A percentile compares a stretch with the other conserved stretches of the same genome.
These are phyloP conservation scores for Stegastes partitus DNA, from an alignment of 2,113 vertebrate genomes.

Conservation along the genomic window DNA sequence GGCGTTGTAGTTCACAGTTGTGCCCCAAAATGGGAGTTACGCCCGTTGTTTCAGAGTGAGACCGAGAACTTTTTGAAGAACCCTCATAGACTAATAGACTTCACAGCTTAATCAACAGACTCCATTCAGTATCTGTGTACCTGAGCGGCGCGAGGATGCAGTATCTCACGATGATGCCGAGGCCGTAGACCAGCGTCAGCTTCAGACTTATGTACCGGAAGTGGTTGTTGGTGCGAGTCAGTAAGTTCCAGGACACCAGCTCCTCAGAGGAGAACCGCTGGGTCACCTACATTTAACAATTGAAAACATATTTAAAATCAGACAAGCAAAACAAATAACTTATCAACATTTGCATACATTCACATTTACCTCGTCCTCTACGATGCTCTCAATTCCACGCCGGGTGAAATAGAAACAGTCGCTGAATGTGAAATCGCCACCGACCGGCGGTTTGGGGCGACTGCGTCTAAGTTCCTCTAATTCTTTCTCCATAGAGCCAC, in stretches of 20 bases:
- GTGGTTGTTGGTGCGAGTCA: slow-evolving; percentile 94
- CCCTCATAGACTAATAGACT: background rate
- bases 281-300: slow-evolving; percentile 84
- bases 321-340: background rate
- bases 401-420: slow-evolving; percentile 95
- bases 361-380: slow-evolving; percentile 90
- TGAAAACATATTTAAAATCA: background rate
- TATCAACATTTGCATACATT: background rate
- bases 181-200: slow-evolving; percentile 90
- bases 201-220: slow-evolving; percentile 93
- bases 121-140: slow-evolving; percentile 85
- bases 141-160: slow-evolving; percentile 94
- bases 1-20: no score
- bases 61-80: no score
- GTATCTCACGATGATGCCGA: slow-evolving; percentile 93
- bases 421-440: slow-evolving; percentile 91
- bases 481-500: slow-evolving; percentile 93
- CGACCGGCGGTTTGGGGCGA: slow-evolving; percentile 77
- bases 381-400: slow-evolving; percentile 93
- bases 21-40: no score
- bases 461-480: slow-evolving; percentile 86
- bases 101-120: background rate
- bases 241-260: slow-evolving; percentile 96
- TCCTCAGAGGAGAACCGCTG: slow-evolving; percentile 96
- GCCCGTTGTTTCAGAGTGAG: no score